Percentiles rank a stretch among this genome's conserved stretches.
phyloP scores from a whole-genome alignment of 2,113 vertebrate genomes.

The Pycnonotus jocosus region DNA sequence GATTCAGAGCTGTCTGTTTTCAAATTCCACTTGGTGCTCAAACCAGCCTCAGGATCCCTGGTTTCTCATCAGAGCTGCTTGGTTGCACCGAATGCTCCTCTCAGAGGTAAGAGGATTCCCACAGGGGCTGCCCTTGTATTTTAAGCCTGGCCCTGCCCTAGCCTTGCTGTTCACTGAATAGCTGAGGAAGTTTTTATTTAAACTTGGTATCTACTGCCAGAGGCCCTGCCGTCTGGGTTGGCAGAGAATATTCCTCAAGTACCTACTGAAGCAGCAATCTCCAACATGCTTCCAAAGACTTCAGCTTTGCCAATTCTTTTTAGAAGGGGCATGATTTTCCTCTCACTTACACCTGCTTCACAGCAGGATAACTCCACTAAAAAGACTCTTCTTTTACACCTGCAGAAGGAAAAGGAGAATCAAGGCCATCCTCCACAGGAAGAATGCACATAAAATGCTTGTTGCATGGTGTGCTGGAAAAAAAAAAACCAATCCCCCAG shows the following conservation, averaged over 20 bases:
- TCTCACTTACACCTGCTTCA: constrained; percentile 49
- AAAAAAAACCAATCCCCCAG: not conserved
- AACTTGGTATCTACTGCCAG: not conserved
- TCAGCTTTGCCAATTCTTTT: constrained; percentile 39
- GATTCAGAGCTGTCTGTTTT: not conserved
- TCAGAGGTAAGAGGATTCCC: not conserved
- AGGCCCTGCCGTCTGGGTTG: not conserved
- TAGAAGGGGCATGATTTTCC: constrained; percentile 22
- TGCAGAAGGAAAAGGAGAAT: not conserved
- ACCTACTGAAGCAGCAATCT: constrained; percentile 19
- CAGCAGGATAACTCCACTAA: constrained; percentile 12
- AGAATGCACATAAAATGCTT: not conserved
- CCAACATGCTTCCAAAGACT: not conserved
- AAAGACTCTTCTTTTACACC: constrained; percentile 29
- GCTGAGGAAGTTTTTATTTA: not conserved
- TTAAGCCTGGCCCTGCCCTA: not conserved
- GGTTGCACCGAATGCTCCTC: accelerated
- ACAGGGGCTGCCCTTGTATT: not conserved
- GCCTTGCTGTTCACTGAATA: not conserved
- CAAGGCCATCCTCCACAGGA: not conserved
- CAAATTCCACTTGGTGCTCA: not conserved
- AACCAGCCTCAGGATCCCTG: not conserved
- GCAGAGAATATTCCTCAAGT: constrained; percentile 21
- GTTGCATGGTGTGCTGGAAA: not conserved
- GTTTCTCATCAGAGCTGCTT: not conserved